phyloP scores from a whole-genome alignment of 2,797 vertebrate genomes.

The Avahi laniger region DNA sequence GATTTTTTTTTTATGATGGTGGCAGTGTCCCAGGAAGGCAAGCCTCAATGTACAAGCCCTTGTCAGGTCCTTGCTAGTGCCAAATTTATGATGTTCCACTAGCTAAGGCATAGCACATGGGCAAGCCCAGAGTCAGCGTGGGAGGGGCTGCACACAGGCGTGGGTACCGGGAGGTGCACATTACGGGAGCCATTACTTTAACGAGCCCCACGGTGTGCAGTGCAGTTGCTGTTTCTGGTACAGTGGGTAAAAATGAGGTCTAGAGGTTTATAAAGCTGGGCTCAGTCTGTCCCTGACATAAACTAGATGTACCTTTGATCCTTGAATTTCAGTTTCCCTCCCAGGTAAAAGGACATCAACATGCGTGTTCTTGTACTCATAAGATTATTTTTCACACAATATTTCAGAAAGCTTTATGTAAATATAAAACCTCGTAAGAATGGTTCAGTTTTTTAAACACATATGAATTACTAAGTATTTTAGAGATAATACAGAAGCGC shows the following conservation, averaged over 20 bases:
- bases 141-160: fast-evolving
- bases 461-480: not conserved
- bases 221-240: not conserved
- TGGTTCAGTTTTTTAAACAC: not conserved
- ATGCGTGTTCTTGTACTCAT: not conserved
- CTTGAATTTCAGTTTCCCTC: not conserved
- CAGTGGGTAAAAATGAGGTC: not conserved
- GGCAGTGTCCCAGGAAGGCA: not conserved
- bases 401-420: not conserved
- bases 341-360: not conserved
- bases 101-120: not conserved
- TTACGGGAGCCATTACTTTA: not conserved
- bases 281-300: not conserved
- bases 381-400: not conserved
- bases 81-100: not conserved
- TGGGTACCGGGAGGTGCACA: fast-evolving
- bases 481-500: not conserved
- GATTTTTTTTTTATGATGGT: not conserved
- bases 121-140: not conserved
- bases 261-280: not conserved
- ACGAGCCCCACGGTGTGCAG: fast-evolving
- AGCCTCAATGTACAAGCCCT: not conserved
- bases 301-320: not conserved
- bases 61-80: not conserved
- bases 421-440: not conserved